Conservation (phyloP, 2,888 invertebrate species). For the Cerastis rubricosa region DNA sequence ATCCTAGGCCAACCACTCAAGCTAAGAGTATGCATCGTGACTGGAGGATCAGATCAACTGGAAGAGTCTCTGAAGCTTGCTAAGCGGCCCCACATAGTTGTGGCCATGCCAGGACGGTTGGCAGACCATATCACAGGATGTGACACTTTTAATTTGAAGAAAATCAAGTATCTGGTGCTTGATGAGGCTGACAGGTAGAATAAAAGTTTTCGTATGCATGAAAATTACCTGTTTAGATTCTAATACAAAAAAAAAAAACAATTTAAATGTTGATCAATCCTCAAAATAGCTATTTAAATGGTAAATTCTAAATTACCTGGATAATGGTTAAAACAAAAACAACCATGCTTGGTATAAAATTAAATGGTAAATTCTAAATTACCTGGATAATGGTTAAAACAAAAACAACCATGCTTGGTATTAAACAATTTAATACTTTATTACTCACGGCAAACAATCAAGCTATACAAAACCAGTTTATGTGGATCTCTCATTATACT, state of each 20-base stretch:
- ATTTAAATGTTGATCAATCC: not conserved
- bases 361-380: not conserved
- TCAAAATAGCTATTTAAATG: not conserved
- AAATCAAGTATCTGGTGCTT: constrained; percentile 96
- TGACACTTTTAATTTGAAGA: constrained; percentile 94
- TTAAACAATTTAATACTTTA: no score
- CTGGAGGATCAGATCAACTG: constrained; percentile 99
- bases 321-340: not conserved
- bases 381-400: not conserved
- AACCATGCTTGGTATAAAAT: not conserved
- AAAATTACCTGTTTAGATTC: not conserved
- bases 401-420: not conserved
- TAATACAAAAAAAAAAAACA: not conserved
- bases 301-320: not conserved
- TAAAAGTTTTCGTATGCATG: not conserved
- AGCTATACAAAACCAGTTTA: no score
- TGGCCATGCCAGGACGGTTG: constrained; percentile 98
- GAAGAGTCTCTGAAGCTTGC: constrained; percentile 96
- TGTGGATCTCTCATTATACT: no score
- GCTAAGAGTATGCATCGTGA: constrained; percentile 95
- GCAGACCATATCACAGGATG: constrained; percentile 98
- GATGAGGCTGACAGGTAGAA: constrained; percentile 98
- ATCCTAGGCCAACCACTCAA: constrained; percentile 97
- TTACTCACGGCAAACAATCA: no score
- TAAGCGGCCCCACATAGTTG: constrained; percentile 97